Evolutionary conservation across 23 tunicate genomes (phyloP).

Genomic region (Styela plicata): DNA sequence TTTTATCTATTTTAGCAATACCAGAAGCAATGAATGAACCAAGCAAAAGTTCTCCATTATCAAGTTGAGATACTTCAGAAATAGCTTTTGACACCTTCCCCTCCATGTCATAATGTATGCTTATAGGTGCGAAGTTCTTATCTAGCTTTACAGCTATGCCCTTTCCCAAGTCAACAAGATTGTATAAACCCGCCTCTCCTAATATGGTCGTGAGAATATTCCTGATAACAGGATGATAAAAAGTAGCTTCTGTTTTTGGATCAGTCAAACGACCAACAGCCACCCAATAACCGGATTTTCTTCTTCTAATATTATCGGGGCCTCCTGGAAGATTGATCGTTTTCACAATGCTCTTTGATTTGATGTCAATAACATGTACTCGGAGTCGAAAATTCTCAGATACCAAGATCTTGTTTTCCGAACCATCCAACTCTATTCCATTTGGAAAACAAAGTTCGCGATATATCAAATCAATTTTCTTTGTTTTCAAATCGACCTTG

Average conservation of each 20-base stretch:
- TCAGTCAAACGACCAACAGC: background rate
- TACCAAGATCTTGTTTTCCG: background rate
- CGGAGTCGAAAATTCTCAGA: conserved; percentile 1
- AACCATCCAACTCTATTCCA: background rate
- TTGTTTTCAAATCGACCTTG: background rate
- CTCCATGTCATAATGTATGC: background rate
- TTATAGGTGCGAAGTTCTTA: background rate
- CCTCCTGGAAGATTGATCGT: background rate
- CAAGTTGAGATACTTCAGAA: background rate
- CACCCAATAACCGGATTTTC: conserved; percentile 3
- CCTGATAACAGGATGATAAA: background rate
- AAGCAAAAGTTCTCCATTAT: background rate
- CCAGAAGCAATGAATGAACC: background rate
- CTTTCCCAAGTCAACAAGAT: background rate
- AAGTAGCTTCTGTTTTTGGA: background rate
- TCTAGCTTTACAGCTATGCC: background rate
- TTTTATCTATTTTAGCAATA: conserved; percentile 6
- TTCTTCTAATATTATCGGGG: background rate
- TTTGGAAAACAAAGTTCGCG: background rate
- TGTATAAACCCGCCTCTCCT: background rate
- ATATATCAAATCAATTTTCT: background rate
- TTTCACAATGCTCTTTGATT: background rate
- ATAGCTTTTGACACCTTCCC: conserved; percentile 5
- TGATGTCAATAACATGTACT: background rate
- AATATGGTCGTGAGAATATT: conserved; percentile 6